These are phyloP conservation scores for Meda fulgida DNA, from an alignment of 2,797 vertebrate genomes.

Conservation along the genomic window DNA sequence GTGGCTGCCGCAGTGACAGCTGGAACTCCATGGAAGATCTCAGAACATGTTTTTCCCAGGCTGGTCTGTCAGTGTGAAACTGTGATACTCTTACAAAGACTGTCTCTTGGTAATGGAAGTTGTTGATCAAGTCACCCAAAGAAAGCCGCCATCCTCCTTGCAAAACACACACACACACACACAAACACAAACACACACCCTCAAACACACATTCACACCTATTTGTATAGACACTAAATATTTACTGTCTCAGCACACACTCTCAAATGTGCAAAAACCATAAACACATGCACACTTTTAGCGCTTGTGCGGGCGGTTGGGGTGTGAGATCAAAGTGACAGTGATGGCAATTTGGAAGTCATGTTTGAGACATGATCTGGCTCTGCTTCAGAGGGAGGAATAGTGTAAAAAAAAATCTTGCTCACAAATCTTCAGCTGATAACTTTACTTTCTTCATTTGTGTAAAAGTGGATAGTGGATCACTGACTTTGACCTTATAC, in stretches of 20 bases:
- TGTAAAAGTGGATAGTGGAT: neutral
- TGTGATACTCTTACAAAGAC: slow-evolving; percentile 30
- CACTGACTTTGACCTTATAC: slow-evolving; percentile 5
- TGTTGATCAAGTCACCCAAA: slow-evolving; percentile 22
- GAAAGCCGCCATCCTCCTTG: neutral
- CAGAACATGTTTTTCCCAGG: slow-evolving; percentile 75
- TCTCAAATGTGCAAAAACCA: slow-evolving; percentile 48
- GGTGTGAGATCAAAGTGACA: slow-evolving; percentile 76
- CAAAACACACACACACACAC: slow-evolving; percentile 32
- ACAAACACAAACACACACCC: slow-evolving; percentile 12
- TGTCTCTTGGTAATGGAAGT: slow-evolving; percentile 16
- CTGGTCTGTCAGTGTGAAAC: slow-evolving; percentile 38
- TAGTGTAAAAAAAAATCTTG: slow-evolving; percentile 71
- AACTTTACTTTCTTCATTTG: slow-evolving; percentile 45
- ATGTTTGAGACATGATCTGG: slow-evolving; percentile 76
- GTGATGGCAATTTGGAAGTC: slow-evolving; percentile 76
- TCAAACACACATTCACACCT: slow-evolving; percentile 38
- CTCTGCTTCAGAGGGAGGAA: slow-evolving; percentile 75
- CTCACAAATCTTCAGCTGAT: slow-evolving; percentile 68
- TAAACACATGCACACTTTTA: slow-evolving; percentile 48
- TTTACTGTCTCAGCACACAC: slow-evolving; percentile 36
- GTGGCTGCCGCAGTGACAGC: slow-evolving; percentile 75
- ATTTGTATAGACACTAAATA: slow-evolving; percentile 53
- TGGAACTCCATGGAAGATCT: slow-evolving; percentile 70
- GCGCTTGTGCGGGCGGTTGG: slow-evolving; percentile 57